phyloP scores from a whole-genome alignment of 2,888 invertebrate species.

The Andrena trimmerana region DNA sequence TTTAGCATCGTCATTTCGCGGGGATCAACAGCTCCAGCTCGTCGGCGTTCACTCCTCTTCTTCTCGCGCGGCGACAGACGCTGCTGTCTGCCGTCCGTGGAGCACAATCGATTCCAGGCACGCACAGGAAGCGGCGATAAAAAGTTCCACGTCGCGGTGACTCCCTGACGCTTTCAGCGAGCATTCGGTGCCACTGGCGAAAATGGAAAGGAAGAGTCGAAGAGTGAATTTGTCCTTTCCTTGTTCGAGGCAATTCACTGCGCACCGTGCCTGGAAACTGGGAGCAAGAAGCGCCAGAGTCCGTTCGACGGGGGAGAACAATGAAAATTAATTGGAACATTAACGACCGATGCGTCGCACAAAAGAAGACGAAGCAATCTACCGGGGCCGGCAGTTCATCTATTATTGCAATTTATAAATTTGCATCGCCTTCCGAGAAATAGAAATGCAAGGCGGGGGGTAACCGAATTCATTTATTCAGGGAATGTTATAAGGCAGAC shows the following conservation, averaged over 20 bases:
- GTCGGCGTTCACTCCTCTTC: neutral
- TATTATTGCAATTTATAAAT: neutral
- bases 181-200: neutral
- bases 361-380: neutral
- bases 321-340: conserved; percentile 12
- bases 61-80: neutral
- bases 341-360: neutral
- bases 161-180: conserved; percentile 25
- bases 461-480: neutral
- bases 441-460: neutral
- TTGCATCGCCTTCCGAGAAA: neutral
- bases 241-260: conserved; percentile 15
- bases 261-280: neutral
- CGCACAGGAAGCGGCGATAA: conserved; percentile 51
- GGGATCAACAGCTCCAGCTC: neutral
- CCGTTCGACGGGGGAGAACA: neutral
- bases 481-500: too few relatives aligned
- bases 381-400: too few relatives aligned
- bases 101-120: conserved; percentile 56
- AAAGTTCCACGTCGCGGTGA: conserved; percentile 46
- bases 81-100: neutral
- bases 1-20: neutral
- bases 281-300: neutral
- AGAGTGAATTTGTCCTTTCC: conserved; percentile 17
- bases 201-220: conserved; percentile 21